A percentile compares a stretch with the other conserved stretches of the same genome.
Conservation (phyloP, 2,797 vertebrate genomes). For the Channa striata region DNA sequence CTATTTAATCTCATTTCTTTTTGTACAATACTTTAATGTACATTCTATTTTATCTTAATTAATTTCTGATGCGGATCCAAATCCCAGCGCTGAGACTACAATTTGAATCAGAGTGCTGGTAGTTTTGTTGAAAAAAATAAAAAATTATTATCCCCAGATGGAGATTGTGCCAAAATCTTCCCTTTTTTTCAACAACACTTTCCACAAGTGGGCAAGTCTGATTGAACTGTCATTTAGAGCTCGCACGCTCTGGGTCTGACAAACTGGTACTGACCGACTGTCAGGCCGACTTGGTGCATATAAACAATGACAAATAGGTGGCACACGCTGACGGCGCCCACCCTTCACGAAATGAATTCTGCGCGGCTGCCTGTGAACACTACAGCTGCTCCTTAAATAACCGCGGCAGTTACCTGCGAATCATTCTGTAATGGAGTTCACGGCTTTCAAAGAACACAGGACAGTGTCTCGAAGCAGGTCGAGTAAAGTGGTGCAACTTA, state of each 20-base stretch:
- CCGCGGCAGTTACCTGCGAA: constrained; percentile 38
- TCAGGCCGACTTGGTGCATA: constrained; percentile 27
- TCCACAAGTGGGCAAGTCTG: constrained; percentile 13
- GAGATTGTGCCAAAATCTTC: constrained; percentile 27
- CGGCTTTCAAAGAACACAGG: constrained; percentile 28
- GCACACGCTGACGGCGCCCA: constrained; percentile 4
- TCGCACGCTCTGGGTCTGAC: constrained; percentile 26
- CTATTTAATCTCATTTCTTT: neutral
- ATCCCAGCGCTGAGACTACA: neutral
- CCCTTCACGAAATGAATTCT: constrained; percentile 29
- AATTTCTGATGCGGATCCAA: neutral
- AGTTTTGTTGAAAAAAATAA: constrained; percentile 33
- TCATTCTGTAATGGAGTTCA: constrained; percentile 17
- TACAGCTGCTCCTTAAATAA: constrained; percentile 28
- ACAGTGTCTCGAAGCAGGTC: constrained; percentile 3
- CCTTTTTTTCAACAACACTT: constrained; percentile 38
- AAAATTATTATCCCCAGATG: constrained; percentile 41
- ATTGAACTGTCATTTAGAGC: constrained; percentile 42
- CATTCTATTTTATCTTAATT: constrained; percentile 5
- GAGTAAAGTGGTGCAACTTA: neutral
- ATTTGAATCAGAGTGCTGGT: constrained; percentile 20
- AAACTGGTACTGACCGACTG: constrained; percentile 31
- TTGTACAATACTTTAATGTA: neutral
- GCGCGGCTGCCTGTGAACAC: constrained; percentile 35
- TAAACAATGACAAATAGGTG: constrained; percentile 53